These are phyloP conservation scores for Melipona bicolor DNA, from an alignment of 2,888 invertebrate genomes.

Conservation along the genomic window DNA sequence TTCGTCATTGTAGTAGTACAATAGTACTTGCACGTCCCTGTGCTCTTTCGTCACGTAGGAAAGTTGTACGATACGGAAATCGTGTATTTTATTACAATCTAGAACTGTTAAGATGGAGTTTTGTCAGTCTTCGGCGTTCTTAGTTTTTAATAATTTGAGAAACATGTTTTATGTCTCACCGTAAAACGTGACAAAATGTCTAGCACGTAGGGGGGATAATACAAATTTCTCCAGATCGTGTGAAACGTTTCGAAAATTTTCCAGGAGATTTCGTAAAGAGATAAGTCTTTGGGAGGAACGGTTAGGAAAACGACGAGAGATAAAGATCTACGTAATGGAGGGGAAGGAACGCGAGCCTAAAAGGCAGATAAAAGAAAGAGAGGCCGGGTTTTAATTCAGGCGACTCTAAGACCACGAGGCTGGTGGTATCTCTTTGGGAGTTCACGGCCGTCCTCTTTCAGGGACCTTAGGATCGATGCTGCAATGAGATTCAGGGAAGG, in stretches of 20 bases:
- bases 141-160: background rate
- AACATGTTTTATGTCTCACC: too few relatives aligned
- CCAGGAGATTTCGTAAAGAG: background rate
- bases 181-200: background rate
- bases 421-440: conserved; percentile 57
- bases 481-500: conserved; percentile 54
- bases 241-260: background rate
- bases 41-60: background rate
- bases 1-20: background rate
- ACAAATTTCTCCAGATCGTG: background rate
- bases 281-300: background rate
- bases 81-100: background rate
- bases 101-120: background rate
- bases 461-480: conserved; percentile 67
- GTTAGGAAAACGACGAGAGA: background rate
- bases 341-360: conserved; percentile 8
- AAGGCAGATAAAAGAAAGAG: conserved; percentile 24
- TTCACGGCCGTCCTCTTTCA: conserved; percentile 68
- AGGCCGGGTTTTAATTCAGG: conserved; percentile 38
- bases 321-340: conserved; percentile 13
- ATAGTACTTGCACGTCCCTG: background rate
- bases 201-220: background rate
- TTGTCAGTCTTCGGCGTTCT: background rate
- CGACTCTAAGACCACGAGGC: conserved; percentile 46
- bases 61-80: background rate